phyloP scores from a whole-genome alignment of 2,888 invertebrate genomes.

The Acholoe squamosa region DNA sequence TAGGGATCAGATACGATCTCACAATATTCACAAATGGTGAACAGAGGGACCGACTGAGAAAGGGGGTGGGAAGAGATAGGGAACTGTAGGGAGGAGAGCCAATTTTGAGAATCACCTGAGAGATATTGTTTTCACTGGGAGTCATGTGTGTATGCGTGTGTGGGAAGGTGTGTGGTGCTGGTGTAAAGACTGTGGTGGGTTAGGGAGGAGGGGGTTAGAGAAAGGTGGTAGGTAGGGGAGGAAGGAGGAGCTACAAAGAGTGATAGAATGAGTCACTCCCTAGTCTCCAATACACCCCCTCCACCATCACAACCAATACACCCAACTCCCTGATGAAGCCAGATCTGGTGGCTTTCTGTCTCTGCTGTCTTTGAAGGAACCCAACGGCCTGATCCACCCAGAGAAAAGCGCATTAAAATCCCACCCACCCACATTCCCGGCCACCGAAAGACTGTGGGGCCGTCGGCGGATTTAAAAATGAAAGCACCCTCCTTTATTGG shows the following conservation, averaged over 20 bases:
- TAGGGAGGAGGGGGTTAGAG: not conserved
- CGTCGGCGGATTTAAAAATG: constrained; percentile 41
- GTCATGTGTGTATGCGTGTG: not conserved
- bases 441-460: not conserved
- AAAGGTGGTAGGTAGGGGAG: not conserved
- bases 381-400: not conserved
- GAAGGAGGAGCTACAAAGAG: constrained; percentile 49
- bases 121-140: not conserved
- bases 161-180: not conserved
- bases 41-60: not conserved
- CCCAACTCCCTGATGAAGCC: constrained; percentile 43
- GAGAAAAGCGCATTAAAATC: constrained; percentile 57
- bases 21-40: not conserved
- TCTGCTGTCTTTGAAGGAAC: constrained; percentile 34
- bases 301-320: not conserved
- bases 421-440: not conserved
- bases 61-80: not conserved
- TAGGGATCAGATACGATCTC: not conserved
- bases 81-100: not conserved
- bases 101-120: not conserved
- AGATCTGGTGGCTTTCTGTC: constrained; percentile 5
- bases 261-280: constrained; percentile 49
- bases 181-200: constrained; percentile 7
- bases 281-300: not conserved
- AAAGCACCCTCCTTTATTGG: constrained; percentile 57